These are phyloP conservation scores for Leptopilina drosophilae DNA, from an alignment of 2,888 invertebrate genomes.

Conservation along the genomic window DNA sequence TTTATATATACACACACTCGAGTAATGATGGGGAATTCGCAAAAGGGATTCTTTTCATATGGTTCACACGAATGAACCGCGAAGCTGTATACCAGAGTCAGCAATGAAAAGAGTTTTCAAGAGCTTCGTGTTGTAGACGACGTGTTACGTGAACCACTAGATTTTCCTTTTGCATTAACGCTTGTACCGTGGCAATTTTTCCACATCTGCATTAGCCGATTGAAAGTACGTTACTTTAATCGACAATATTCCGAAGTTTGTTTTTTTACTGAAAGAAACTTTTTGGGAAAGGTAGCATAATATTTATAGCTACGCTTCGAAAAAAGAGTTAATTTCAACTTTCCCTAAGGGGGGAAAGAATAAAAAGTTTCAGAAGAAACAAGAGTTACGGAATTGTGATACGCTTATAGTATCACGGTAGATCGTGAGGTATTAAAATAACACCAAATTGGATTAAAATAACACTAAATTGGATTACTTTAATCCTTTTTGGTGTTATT, in stretches of 20 bases:
- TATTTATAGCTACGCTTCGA: not conserved
- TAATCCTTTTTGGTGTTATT: too few relatives aligned
- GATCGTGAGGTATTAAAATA: too few relatives aligned
- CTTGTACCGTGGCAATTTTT: not conserved
- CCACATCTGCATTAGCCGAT: constrained; percentile 8
- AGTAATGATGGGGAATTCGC: constrained; percentile 21
- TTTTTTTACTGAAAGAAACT: not conserved
- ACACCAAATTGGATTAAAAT: too few relatives aligned
- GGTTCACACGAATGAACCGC: not conserved
- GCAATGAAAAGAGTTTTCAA: constrained; percentile 31
- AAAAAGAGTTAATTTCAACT: too few relatives aligned
- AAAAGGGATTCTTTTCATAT: constrained; percentile 29
- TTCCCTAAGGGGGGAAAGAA: too few relatives aligned
- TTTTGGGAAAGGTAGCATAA: not conserved
- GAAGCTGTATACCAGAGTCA: constrained; percentile 30
- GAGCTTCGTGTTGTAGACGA: constrained; percentile 32
- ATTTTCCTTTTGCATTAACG: constrained; percentile 7
- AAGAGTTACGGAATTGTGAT: too few relatives aligned
- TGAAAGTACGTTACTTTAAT: not conserved
- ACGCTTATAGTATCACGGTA: not conserved
- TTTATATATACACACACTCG: constrained; percentile 9
- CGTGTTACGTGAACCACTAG: constrained; percentile 24
- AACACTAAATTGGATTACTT: too few relatives aligned
- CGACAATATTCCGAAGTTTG: not conserved
- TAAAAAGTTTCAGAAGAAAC: too few relatives aligned